phyloP scores from a whole-genome alignment of 2,888 invertebrate genomes.

The Geotrupes spiniger region DNA sequence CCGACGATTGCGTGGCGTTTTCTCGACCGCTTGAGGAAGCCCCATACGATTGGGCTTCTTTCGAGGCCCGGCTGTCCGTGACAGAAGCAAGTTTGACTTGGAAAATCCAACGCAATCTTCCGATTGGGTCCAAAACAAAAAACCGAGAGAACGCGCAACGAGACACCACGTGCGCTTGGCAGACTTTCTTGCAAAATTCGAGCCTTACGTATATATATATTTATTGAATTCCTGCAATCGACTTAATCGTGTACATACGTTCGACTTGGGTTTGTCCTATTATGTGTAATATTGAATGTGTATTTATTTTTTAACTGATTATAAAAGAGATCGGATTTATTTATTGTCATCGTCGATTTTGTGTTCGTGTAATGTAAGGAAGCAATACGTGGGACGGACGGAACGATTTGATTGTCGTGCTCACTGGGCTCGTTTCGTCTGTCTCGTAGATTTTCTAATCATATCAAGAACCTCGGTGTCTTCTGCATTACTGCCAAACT shows the following conservation, averaged over 20 bases:
- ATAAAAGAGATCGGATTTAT: slow-evolving; percentile 13
- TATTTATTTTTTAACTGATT: slow-evolving; percentile 19
- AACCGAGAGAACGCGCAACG: slow-evolving; percentile 12
- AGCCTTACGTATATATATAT: slow-evolving; percentile 1
- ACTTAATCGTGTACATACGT: slow-evolving; percentile 18
- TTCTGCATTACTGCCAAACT: slow-evolving; percentile 36
- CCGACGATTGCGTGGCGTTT: not conserved
- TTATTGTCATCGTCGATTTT: slow-evolving; percentile 19
- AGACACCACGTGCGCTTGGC: slow-evolving; percentile 13
- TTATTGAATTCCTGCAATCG: slow-evolving; percentile 12
- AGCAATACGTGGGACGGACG: slow-evolving; percentile 19
- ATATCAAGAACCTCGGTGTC: slow-evolving; percentile 39
- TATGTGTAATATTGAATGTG: slow-evolving; percentile 17
- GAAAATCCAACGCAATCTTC: slow-evolving; percentile 19
- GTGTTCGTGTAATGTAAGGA: slow-evolving; percentile 23
- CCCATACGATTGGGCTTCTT: not conserved
- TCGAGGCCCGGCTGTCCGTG: slow-evolving; percentile 19
- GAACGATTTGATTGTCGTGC: slow-evolving; percentile 1
- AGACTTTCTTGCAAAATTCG: not conserved
- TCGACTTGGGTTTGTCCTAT: slow-evolving; percentile 13
- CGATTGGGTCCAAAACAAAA: slow-evolving; percentile 20
- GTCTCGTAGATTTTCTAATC: slow-evolving; percentile 23
- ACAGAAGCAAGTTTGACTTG: slow-evolving; percentile 18
- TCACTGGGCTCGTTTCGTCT: slow-evolving; percentile 3
- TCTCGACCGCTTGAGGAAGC: not conserved